Conservation (phyloP, 2,797 vertebrate species). For the Synaphobranchus kaupii region DNA sequence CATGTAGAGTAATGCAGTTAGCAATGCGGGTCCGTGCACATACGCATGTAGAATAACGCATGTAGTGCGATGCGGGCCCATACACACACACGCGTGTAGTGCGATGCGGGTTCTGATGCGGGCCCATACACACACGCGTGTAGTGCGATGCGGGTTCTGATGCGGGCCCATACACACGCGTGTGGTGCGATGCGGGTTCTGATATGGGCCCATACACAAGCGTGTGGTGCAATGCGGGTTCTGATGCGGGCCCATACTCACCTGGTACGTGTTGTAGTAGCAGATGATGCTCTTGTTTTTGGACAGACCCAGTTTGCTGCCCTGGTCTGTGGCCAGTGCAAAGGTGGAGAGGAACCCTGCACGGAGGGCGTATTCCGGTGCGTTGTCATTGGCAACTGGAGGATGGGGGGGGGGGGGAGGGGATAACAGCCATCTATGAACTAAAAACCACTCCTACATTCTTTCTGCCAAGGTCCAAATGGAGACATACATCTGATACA, state of each 20-base stretch:
- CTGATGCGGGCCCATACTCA: slow-evolving; percentile 44
- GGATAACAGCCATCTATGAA: not conserved
- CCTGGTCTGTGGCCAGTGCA: slow-evolving; percentile 95
- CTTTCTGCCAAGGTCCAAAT: not conserved
- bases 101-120: too few species aligned
- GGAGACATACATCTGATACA: not conserved
- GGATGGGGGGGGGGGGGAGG: slow-evolving; percentile 11
- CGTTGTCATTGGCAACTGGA: slow-evolving; percentile 93
- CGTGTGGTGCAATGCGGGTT: too few species aligned
- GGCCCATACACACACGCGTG: too few species aligned
- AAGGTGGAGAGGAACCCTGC: slow-evolving; percentile 94
- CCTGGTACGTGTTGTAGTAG: slow-evolving; percentile 92
- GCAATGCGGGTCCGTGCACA: too few species aligned
- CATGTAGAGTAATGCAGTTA: not conserved
- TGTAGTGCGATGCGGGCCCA: too few species aligned
- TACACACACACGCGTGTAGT: too few species aligned
- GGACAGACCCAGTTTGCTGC: slow-evolving; percentile 95
- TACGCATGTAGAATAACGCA: too few species aligned
- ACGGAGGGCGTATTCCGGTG: slow-evolving; percentile 89
- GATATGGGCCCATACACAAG: too few species aligned
- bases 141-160: too few species aligned
- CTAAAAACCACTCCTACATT: not conserved
- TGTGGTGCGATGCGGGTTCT: too few species aligned
- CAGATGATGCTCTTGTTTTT: slow-evolving; percentile 99
- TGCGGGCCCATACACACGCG: too few species aligned